A percentile compares a stretch with the other conserved stretches of the same genome.
phyloP scores from a whole-genome alignment of 92 coral and sea anemone genomes.

The Siderastrea siderea region DNA sequence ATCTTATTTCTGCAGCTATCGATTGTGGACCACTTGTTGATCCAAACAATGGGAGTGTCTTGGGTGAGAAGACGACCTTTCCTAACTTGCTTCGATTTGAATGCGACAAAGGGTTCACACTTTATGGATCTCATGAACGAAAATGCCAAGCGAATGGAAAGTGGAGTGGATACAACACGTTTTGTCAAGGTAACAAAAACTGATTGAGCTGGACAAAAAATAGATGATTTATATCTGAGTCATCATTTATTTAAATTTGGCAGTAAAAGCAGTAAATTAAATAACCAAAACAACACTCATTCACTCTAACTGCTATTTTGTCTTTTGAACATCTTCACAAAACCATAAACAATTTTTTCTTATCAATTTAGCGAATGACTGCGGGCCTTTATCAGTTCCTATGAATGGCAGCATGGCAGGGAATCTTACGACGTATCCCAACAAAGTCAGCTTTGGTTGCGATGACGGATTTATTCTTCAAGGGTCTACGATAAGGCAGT shows the following conservation, averaged over 20 bases:
- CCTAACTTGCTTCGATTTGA: slow-evolving; percentile 43
- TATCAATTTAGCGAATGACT: slow-evolving; percentile 45
- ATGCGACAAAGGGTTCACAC: slow-evolving; percentile 71
- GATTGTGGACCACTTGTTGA: slow-evolving; percentile 23
- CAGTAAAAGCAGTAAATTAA: too few relatives aligned
- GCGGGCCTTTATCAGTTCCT: slow-evolving; percentile 53
- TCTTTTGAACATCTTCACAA: too few relatives aligned
- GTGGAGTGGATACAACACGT: slow-evolving; percentile 51
- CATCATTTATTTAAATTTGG: too few relatives aligned
- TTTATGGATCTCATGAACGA: slow-evolving; percentile 53
- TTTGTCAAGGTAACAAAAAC: not conserved
- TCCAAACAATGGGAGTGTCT: slow-evolving; percentile 50
- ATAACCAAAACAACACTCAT: not conserved
- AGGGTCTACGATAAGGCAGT: slow-evolving; percentile 43
- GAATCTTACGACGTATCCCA: slow-evolving; percentile 51
- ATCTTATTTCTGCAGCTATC: not conserved
- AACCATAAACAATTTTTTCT: not conserved
- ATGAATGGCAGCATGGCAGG: slow-evolving; percentile 56
- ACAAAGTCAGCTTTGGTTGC: slow-evolving; percentile 50
- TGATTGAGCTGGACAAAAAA: not conserved
- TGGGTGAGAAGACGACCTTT: slow-evolving; percentile 44
- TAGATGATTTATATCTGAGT: not conserved
- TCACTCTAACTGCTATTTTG: not conserved
- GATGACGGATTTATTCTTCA: slow-evolving; percentile 67
- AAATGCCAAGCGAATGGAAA: slow-evolving; percentile 73